phyloP scores from a whole-genome alignment of 2,113 vertebrate genomes.

The Tringa solitaria region DNA sequence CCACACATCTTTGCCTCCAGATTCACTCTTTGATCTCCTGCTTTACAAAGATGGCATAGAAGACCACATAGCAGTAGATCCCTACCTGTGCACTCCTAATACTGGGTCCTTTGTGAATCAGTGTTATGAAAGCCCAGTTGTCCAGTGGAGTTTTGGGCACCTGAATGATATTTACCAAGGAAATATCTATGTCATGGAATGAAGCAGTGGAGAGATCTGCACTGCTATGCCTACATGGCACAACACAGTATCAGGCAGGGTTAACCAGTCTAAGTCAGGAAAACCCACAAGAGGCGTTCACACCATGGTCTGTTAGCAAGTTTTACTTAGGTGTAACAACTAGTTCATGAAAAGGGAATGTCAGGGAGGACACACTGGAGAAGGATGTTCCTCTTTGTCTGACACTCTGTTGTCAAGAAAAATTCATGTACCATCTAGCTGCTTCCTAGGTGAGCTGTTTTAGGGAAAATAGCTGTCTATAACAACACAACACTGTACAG shows the following conservation, averaged over 20 bases:
- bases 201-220: not conserved
- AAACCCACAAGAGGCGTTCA: not conserved
- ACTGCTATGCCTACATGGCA: not conserved
- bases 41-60: not conserved
- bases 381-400: not conserved
- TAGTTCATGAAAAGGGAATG: not conserved
- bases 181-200: not conserved
- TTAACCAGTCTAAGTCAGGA: not conserved
- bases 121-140: not conserved
- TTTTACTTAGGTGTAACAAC: not conserved
- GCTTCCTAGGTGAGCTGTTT: not conserved
- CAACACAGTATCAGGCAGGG: not conserved
- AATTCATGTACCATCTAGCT: not conserved
- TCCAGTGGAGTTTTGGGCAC: not conserved
- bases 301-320: not conserved
- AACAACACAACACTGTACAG: not conserved
- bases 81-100: not conserved
- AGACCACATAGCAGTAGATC: not conserved
- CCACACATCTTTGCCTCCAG: not conserved
- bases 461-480: not conserved
- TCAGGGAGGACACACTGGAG: not conserved
- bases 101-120: not conserved
- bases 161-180: not conserved
- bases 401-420: not conserved
- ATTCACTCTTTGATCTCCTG: not conserved